Evolutionary conservation across 2,113 vertebrate genomes (phyloP), one percentile per base, ranked within the genome.

Genomic region (Rhegmatorhina hoffmannsi): DNA sequence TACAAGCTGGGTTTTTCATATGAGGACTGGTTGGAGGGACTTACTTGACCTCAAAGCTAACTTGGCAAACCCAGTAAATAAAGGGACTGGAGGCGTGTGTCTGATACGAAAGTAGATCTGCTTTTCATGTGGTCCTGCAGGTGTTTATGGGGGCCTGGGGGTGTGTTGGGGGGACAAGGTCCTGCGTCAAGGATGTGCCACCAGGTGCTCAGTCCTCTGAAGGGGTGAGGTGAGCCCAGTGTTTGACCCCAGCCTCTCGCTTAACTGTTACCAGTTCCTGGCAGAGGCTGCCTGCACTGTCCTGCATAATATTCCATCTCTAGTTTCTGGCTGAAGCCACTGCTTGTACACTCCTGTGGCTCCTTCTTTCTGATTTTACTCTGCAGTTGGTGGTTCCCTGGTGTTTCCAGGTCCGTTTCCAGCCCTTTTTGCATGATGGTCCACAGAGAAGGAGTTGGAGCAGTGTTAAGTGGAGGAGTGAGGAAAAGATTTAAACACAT

Each of bases 381-480:
- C 26, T 0, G 2, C 14, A 74, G 36, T 29, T 63, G 34, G 19
- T 80, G 23, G 16, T 40, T 94, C 29, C 40, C 68, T 74, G 29
- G 19, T 79, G 10, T 62, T 89, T 56, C 31, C 31, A 29, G n/a
- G 66, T 53, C 31, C 0, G 0, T 67, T 63, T 77, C 17, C 11
- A 1, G 1, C 24, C 86, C 17, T 33, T 73, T 7, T 3, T 67
- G 43, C 26, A 13, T 1, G 3, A 0, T 3, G 12, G 26, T 70
- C 70, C 17, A 8, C 18, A 50, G 72, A 36, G 13, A 84, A 38
- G 53, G 31, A 80, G 5, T 2, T 78, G 28, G 5, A 28, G 10
- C 4, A 1, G 12, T 36, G 24, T 33, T 7, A 36, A 33, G 8
- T 25, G 29, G 11, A 63, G 16, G 23, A 53, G 9, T 26, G 20